Evolutionary conservation across 2,113 vertebrate species (phyloP).

Genomic region (Psophia crepitans): DNA sequence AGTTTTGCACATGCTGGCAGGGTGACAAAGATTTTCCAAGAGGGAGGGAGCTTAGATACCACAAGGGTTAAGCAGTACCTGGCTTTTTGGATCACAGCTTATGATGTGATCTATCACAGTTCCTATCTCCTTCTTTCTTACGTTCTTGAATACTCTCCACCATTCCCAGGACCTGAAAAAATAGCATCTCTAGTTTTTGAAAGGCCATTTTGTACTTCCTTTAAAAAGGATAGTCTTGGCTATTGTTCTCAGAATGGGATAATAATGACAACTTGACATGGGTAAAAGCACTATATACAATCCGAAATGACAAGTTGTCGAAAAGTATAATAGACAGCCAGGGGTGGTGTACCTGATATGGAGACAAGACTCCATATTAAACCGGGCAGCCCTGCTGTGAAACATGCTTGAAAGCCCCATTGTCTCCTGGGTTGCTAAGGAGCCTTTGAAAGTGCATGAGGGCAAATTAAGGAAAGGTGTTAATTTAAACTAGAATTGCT

Average conservation of each 20-base stretch:
- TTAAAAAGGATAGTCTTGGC: not conserved
- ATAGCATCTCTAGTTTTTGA: not conserved
- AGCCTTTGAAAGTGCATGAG: not conserved
- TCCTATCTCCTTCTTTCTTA: not conserved
- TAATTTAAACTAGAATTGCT: not conserved
- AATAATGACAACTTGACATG: not conserved
- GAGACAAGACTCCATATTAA: not conserved
- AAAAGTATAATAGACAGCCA: constrained; percentile 11
- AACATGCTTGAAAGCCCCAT: not conserved
- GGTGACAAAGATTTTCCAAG: not conserved
- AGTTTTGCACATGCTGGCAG: not conserved
- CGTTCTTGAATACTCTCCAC: not conserved
- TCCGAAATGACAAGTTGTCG: constrained; percentile 17
- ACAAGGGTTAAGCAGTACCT: not conserved
- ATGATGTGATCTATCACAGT: too few relatives aligned
- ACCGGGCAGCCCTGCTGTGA: not conserved
- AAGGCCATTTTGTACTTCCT: not conserved
- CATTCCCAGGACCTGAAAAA: not conserved
- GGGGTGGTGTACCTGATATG: not conserved
- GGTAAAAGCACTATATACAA: not conserved
- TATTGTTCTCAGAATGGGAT: not conserved
- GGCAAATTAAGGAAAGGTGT: not conserved
- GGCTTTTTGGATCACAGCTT: not conserved
- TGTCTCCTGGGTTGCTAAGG: not conserved
- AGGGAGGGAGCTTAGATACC: not conserved